Conservation (phyloP, 1,140 invertebrate species). For the Tetranychus cinnabarinus region DNA sequence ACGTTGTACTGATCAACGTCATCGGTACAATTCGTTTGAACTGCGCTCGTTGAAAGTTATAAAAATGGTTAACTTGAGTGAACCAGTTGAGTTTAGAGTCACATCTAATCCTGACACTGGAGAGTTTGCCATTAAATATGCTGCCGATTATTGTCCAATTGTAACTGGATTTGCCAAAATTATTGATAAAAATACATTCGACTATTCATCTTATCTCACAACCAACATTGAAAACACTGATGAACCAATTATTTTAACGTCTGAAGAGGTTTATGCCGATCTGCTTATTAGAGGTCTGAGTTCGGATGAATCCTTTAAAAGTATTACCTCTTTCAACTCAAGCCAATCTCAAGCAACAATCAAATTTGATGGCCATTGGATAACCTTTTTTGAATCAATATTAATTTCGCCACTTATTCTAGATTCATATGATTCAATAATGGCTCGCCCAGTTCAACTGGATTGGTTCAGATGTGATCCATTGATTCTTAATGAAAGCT, state of each 20-base stretch:
- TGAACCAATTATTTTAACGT: background rate
- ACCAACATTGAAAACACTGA: background rate
- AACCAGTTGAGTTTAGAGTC: slow-evolving; percentile 54
- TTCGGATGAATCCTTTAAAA: background rate
- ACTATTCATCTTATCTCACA: background rate
- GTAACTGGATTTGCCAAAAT: background rate
- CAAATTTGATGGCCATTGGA: background rate
- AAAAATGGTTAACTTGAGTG: slow-evolving; percentile 55
- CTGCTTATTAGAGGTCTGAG: background rate
- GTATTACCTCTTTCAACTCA: background rate
- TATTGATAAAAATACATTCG: background rate
- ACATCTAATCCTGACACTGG: slow-evolving; percentile 63
- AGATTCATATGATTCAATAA: background rate
- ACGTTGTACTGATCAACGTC: slow-evolving; percentile 41
- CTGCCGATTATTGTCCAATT: slow-evolving; percentile 21
- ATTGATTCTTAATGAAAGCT: background rate
- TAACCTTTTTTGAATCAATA: background rate
- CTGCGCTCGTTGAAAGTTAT: slow-evolving; percentile 65
- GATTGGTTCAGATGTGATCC: background rate
- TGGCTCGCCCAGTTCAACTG: background rate
- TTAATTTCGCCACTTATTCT: background rate
- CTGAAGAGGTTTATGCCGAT: background rate
- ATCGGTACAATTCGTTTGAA: slow-evolving; percentile 47
- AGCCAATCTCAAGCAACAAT: background rate
- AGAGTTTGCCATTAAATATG: slow-evolving; percentile 73